Base-by-base conservation (phyloP, 2,888 invertebrate species). In the Endomychus coccineus region DNA sequence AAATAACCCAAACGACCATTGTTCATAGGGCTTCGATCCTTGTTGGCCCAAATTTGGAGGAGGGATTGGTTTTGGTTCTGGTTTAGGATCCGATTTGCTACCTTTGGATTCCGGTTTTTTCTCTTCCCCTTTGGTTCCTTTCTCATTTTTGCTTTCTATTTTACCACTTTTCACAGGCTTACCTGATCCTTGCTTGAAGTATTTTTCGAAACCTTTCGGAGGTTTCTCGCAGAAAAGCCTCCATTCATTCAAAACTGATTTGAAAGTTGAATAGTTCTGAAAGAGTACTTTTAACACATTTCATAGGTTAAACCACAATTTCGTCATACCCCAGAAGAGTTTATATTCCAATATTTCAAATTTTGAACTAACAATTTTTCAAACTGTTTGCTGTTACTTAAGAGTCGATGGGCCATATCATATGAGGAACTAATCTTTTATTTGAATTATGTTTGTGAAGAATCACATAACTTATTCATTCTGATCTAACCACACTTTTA, bases 131-230 rank as follows among this genome's bases (percentile, higher is more conserved):
- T 56, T 55, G 3, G 49, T 58, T 28, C 56, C 54, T 43, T 59
- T 58, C 35, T 49, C 41, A 35, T 52, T 40, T n/a, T 21, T 21
- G 2, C 12, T 24, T 4, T 57, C 48, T 28, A 68, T 63, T 57
- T 73, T 73, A 27, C 52, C 43, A 28, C 58, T 54, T 44, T 60
- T 58, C 35, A 51, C 40, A 9, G 47, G 38, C 48, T 62, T 57
- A 47, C 67, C 60, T 23, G 69, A 62, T 13, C 75, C 74, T 5
- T 80, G 81, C 56, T 81, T 77, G 54, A 88, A 94, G 64, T 85
- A 92, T 58, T 94, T 92, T 60, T 91, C 94, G 64, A 94, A 94
- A 1, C 94, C 94, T 67, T 91, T 91, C 0, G 92, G 92, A 9
- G 86, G 83, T 55, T 84, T 82, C 52, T 83, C 79, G 56, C 83